A percentile compares a stretch with the other conserved stretches of the same genome.
phyloP scores from a whole-genome alignment of 1,140 invertebrate genomes.

The Drosophila athabasca region DNA sequence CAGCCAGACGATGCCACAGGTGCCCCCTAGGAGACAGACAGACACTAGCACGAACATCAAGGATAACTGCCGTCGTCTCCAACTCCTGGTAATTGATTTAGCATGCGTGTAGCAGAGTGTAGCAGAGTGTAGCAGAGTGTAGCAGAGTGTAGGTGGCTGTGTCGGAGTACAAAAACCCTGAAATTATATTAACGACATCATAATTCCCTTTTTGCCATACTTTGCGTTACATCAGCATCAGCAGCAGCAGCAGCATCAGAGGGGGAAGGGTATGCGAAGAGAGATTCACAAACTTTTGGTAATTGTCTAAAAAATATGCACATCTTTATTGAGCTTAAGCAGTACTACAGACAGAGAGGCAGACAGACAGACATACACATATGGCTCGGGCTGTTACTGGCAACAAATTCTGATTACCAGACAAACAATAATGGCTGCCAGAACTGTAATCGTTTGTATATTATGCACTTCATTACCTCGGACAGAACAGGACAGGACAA shows the following conservation, averaged over 20 bases:
- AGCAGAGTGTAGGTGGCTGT: no score
- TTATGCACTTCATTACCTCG: constrained; percentile 59
- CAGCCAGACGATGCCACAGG: constrained; percentile 21
- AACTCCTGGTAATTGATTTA: constrained; percentile 26
- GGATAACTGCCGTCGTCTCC: constrained; percentile 4
- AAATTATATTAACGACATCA: constrained; percentile 39
- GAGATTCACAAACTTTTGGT: constrained; percentile 29
- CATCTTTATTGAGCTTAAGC: constrained; percentile 50
- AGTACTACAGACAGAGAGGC: constrained; percentile 5
- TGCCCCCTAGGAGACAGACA: background rate
- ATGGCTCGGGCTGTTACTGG: constrained; percentile 27
- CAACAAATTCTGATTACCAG: constrained; percentile 43
- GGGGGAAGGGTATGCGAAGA: background rate
- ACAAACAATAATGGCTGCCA: constrained; percentile 24
- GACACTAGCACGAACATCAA: constrained; percentile 5
- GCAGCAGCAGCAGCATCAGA: background rate
- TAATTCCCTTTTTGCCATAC: constrained; percentile 25
- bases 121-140: background rate
- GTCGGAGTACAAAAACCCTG: background rate
- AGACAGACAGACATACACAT: background rate
- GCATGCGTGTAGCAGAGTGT: constrained; percentile 19
- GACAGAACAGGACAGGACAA: constrained; percentile 10
- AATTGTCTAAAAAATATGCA: constrained; percentile 50
- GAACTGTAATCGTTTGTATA: constrained; percentile 51
- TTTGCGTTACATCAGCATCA: constrained; percentile 26